A percentile compares a stretch with the other conserved stretches of the same genome.
These are phyloP conservation scores for Eristalinus sepulchralis DNA, from an alignment of 2,888 invertebrate genomes.

Conservation along the genomic window DNA sequence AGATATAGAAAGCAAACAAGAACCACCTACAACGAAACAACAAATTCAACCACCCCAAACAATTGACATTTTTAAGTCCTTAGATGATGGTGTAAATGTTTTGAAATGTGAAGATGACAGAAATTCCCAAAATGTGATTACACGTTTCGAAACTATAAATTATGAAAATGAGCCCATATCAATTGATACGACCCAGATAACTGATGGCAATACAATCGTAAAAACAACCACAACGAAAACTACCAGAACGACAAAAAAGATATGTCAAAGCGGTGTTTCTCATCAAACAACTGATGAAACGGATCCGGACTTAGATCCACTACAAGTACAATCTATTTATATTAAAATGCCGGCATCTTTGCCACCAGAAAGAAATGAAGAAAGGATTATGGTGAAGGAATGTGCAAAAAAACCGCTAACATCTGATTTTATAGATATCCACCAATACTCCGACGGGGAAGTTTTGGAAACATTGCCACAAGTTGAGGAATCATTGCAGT, in stretches of 20 bases:
- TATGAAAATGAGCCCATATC: background rate
- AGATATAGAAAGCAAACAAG: background rate
- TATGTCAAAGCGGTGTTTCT: background rate
- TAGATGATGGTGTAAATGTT: background rate
- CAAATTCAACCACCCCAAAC: background rate
- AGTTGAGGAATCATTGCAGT: background rate
- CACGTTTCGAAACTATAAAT: background rate
- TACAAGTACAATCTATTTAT: background rate
- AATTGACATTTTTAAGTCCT: background rate
- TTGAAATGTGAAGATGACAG: background rate
- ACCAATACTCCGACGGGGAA: background rate
- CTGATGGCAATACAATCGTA: background rate
- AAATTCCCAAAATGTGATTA: background rate
- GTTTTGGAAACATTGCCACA: background rate
- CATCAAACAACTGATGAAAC: background rate
- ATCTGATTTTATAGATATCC: background rate
- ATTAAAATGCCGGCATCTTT: background rate
- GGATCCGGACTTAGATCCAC: background rate
- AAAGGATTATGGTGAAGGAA: background rate
- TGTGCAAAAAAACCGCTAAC: background rate
- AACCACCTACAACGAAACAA: background rate
- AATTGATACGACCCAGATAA: background rate
- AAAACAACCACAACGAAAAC: background rate
- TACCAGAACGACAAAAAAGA: slow-evolving; percentile 63
- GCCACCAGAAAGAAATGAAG: background rate